Percentiles rank a stretch among this genome's conserved stretches.
Evolutionary conservation across 2,797 vertebrate species (phyloP).

Genomic region (Rhynchonycteris naso): DNA sequence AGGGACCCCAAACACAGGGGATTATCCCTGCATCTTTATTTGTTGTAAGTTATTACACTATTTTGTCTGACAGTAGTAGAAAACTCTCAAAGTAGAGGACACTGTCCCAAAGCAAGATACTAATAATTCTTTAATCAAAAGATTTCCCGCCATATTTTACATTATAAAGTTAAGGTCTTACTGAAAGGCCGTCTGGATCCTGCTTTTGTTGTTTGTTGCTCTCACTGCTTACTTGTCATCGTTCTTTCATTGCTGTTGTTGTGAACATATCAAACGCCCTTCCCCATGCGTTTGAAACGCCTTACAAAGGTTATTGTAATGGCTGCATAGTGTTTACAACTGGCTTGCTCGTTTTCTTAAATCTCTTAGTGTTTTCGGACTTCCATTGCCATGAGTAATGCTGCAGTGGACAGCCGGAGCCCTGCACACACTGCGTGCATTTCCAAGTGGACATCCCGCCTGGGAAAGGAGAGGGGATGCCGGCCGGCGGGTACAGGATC

Average conservation of each 20-base stretch:
- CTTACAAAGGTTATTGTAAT: conserved; percentile 18
- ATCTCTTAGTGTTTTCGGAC: not conserved
- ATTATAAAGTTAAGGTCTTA: not conserved
- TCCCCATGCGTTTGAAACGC: not conserved
- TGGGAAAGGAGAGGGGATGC: not conserved
- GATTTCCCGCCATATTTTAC: not conserved
- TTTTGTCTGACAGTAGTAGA: not conserved
- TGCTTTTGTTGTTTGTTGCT: not conserved
- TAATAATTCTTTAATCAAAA: not conserved
- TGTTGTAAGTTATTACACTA: not conserved
- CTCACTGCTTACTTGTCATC: not conserved
- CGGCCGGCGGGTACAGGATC: not conserved
- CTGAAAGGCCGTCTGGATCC: not conserved
- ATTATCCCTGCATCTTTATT: not conserved
- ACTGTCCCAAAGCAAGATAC: not conserved
- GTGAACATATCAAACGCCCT: not conserved
- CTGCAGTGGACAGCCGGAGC: not conserved
- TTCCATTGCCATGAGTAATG: not conserved
- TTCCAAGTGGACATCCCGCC: not conserved
- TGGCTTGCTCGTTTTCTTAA: not conserved
- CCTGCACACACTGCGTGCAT: not conserved
- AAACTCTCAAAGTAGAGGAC: not conserved
- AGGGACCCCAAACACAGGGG: not conserved
- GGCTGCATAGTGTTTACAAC: not conserved
- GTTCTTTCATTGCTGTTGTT: not conserved